Conservation (phyloP, 2,113 vertebrate genomes). For the Malaclemys terrapin region DNA sequence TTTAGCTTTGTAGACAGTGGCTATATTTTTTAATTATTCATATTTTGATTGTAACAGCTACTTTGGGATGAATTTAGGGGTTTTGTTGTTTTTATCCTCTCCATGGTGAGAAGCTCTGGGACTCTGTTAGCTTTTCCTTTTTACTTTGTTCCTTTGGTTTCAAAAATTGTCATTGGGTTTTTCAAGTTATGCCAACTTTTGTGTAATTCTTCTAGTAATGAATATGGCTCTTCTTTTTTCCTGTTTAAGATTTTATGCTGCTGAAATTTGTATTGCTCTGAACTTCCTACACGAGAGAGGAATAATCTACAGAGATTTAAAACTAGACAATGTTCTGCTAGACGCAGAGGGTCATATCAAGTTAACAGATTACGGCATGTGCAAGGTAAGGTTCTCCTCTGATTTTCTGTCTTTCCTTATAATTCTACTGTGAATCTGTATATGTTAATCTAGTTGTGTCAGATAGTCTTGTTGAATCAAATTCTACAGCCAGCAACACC, state of each 20-base stretch:
- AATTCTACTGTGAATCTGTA: accelerated
- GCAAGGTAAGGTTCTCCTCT: constrained; percentile 85
- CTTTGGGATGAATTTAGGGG: background rate
- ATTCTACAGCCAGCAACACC: background rate
- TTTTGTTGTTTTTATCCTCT: background rate
- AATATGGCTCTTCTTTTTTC: background rate
- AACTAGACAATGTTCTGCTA: constrained; percentile 98
- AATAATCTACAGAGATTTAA: constrained; percentile 97
- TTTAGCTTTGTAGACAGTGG: background rate
- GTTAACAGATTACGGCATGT: constrained; percentile 99
- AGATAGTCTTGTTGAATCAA: background rate
- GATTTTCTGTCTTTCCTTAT: background rate
- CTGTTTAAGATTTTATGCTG: constrained; percentile 93
- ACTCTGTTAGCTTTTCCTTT: background rate
- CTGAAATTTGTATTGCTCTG: constrained; percentile 97
- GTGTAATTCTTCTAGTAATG: background rate
- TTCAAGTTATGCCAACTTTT: background rate
- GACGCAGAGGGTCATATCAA: constrained; percentile 98
- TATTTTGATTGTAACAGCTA: background rate
- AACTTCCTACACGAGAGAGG: constrained; percentile 99
- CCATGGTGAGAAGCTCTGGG: background rate
- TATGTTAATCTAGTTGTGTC: background rate
- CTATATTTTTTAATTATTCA: background rate
- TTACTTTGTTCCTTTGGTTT: background rate
- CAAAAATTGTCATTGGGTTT: background rate